Evolutionary conservation across 2,888 invertebrate species (phyloP), one percentile per base, ranked within the genome.

Genomic region (Parochlus steinenii): DNA sequence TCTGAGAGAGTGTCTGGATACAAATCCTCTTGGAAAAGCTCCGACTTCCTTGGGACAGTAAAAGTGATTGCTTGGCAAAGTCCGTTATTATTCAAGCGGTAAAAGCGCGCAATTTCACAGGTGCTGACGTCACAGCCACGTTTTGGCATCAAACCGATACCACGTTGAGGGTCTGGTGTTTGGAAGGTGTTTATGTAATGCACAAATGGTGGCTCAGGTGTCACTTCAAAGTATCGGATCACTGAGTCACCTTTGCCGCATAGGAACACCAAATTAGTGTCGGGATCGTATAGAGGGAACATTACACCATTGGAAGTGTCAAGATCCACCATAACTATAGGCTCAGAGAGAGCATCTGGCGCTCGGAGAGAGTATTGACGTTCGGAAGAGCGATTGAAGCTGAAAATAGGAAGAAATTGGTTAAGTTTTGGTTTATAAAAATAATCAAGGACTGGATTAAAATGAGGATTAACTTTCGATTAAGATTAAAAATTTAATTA

Each of bases 241-340:
- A 92, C 93, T 36, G 93, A 93, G 65, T 97, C 95, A 31, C 95
- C 95, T 72, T 95, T 95, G 44, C 95, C 97, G 55, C 93, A 95
- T 31, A 95, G 66, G 62, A 74, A 97, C 47, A 95, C 78, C 52
- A 97, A 67, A 66, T 83, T 89, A 44, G 90, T 90, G 61, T 97
- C 95, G 33, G 87, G 78, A 64, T 97, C 97, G 61, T 92, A 95
- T 23, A 89, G 70, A 11, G 95, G 95, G 62, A 93, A 89, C 78
- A 95, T 82, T 42, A 93, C 89, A 37, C 95, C 95, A 61, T 93
- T 92, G 48, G 90, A 89, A 26, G 89, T 87, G 62, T 89, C 89
- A 49, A 89, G 66, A 64, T 89, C 87, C 31, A 87, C 87, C 66
- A 87, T 87, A 18, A 86, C 83, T 48, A 89, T 86, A 15, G 89